These are phyloP conservation scores for Cydia fagiglandana DNA, from an alignment of 1,140 invertebrate species.

Conservation along the genomic window DNA sequence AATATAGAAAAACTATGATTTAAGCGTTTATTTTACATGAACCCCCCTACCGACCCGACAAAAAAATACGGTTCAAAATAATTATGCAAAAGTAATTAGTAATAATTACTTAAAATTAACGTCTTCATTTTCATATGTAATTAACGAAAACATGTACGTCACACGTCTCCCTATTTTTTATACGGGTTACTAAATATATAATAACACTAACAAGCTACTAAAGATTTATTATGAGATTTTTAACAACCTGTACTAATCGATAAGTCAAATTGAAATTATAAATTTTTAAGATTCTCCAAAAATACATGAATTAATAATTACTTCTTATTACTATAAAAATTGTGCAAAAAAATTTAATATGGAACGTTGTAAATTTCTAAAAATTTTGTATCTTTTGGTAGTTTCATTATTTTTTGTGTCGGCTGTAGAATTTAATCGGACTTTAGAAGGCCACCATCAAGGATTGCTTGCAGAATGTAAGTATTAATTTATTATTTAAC, in stretches of 20 bases:
- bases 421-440: background rate
- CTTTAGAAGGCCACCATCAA: background rate
- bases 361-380: background rate
- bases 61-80: constrained; percentile 42
- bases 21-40: background rate
- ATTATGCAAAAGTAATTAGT: background rate
- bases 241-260: background rate
- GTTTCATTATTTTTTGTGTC: background rate
- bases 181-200: background rate
- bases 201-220: background rate
- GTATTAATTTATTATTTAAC: background rate
- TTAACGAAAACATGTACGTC: constrained; percentile 7
- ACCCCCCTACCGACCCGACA: background rate
- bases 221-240: background rate
- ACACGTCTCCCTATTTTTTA: background rate
- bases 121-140: background rate
- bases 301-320: background rate
- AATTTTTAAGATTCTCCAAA: background rate
- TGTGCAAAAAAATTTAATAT: background rate
- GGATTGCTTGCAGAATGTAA: background rate
- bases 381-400: background rate
- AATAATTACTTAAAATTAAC: background rate
- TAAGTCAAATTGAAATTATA: background rate
- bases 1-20: no score
- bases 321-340: background rate